These are phyloP conservation scores for Eumerus sabulonum DNA, from an alignment of 2,888 invertebrate species.

Conservation along the genomic window DNA sequence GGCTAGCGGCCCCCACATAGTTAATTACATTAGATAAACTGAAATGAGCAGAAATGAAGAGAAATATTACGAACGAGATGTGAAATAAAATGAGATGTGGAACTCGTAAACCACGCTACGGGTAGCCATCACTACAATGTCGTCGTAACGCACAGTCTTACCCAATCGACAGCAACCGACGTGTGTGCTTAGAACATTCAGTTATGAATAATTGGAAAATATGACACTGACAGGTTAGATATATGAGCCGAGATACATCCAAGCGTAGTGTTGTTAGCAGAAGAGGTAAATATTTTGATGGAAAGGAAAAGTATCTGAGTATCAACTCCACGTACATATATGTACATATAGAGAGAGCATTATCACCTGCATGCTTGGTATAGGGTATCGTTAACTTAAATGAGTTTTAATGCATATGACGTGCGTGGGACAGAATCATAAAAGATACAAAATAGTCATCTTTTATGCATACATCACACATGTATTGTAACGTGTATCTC, in stretches of 20 bases:
- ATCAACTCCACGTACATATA: too few relatives aligned
- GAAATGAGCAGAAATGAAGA: slow-evolving; percentile 9
- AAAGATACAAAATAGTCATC: not conserved
- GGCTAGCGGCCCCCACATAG: slow-evolving; percentile 1
- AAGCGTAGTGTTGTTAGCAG: too few relatives aligned
- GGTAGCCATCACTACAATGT: slow-evolving; percentile 41
- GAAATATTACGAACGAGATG: slow-evolving; percentile 6
- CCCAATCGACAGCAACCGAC: slow-evolving; percentile 43
- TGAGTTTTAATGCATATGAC: slow-evolving; percentile 32
- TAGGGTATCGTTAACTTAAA: slow-evolving; percentile 59
- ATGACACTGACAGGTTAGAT: slow-evolving; percentile 54
- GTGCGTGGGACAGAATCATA: slow-evolving; percentile 18
- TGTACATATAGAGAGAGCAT: slow-evolving; percentile 23
- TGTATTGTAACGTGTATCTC: not conserved
- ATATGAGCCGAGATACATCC: not conserved
- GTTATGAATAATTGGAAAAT: slow-evolving; percentile 63
- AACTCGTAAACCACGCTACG: slow-evolving; percentile 19
- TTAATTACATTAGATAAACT: slow-evolving; percentile 51
- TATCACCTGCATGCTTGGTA: slow-evolving; percentile 57
- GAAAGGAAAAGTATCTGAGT: slow-evolving; percentile 6
- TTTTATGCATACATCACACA: not conserved
- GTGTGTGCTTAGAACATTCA: slow-evolving; percentile 55
- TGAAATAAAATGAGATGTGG: slow-evolving; percentile 26
- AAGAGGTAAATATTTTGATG: slow-evolving; percentile 11
- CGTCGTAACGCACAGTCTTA: not conserved